Evolutionary conservation across 2,113 vertebrate species (phyloP).

Genomic region (Marmota flaviventris): DNA sequence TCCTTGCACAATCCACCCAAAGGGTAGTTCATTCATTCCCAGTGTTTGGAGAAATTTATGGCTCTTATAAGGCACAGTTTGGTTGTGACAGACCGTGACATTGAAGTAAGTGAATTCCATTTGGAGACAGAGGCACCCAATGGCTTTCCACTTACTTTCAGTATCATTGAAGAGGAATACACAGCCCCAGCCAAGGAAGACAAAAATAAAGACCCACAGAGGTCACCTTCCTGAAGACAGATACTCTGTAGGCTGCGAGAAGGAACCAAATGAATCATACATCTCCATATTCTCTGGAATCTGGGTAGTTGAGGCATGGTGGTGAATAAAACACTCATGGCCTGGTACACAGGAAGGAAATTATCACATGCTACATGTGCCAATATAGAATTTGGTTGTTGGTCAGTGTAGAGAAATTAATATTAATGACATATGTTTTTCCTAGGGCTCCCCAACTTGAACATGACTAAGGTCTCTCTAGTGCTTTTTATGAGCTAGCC

Average conservation of each 20-base stretch:
- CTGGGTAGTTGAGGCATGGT: background rate
- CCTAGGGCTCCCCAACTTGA: background rate
- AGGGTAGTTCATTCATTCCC: constrained; percentile 36
- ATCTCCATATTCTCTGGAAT: background rate
- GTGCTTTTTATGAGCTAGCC: background rate
- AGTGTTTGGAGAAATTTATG: background rate
- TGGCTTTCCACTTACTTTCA: background rate
- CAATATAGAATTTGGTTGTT: background rate
- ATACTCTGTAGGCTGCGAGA: background rate
- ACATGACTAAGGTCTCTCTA: background rate
- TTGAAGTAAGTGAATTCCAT: constrained; percentile 2
- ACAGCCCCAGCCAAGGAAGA: background rate
- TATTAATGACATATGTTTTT: background rate
- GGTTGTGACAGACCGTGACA: background rate
- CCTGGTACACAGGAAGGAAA: background rate
- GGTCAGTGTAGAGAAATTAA: background rate
- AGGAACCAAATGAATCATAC: background rate
- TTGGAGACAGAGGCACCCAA: background rate
- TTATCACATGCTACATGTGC: background rate
- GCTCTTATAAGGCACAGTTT: background rate
- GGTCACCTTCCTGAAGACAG: background rate
- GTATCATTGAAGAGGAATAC: background rate
- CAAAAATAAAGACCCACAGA: background rate
- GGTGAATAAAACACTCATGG: background rate
- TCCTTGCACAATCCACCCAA: background rate